These are phyloP conservation scores for Oplegnathus fasciatus DNA, from an alignment of 2,113 vertebrate species.

Conservation along the genomic window DNA sequence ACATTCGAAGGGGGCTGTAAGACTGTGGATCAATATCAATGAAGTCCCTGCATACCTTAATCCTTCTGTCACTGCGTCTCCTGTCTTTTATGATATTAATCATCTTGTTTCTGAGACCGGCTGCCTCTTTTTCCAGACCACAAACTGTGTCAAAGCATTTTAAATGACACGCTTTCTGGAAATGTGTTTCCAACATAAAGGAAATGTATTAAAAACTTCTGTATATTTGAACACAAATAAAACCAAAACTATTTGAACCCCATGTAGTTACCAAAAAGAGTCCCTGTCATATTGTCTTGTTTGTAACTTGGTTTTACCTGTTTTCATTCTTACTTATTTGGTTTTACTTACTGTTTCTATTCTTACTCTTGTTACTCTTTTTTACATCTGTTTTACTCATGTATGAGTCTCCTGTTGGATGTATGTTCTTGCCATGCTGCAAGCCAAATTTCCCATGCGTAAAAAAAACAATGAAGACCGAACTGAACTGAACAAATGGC, in stretches of 20 bases:
- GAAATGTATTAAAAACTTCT: neutral
- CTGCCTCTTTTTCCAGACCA: constrained; percentile 7
- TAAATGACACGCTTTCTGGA: neutral
- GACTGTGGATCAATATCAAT: neutral
- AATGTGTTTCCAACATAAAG: neutral
- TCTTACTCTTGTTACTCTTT: too few species aligned
- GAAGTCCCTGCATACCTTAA: neutral
- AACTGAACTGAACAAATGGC: neutral
- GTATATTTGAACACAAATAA: neutral
- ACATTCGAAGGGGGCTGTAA: neutral
- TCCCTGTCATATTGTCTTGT: too few species aligned
- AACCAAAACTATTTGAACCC: neutral
- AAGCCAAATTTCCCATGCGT: neutral
- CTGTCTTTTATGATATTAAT: neutral
- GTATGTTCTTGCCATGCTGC: neutral
- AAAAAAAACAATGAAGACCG: neutral
- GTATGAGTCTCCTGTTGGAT: neutral
- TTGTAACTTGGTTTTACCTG: too few species aligned
- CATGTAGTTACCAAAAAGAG: neutral
- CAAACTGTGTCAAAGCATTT: neutral
- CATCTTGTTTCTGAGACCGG: neutral
- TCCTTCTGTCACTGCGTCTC: neutral
- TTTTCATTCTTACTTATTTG: too few species aligned
- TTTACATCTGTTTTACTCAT: neutral
- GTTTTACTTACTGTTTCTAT: neutral